A percentile compares a stretch with the other conserved stretches of the same genome.
Evolutionary conservation across 2,888 invertebrate genomes (phyloP).

Genomic region (Cotesia congregata): DNA sequence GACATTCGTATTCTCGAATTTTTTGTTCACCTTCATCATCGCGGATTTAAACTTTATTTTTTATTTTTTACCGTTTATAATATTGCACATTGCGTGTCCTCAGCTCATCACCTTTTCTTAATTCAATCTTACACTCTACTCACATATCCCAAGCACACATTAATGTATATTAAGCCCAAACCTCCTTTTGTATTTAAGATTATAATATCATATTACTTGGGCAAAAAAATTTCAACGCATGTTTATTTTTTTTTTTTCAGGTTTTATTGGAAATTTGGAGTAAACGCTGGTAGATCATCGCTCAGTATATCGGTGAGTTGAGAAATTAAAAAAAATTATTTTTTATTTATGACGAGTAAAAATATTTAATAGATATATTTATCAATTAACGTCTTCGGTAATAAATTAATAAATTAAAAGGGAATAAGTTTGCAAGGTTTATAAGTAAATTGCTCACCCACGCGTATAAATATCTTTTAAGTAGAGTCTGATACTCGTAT

Average conservation of each 20-base stretch:
- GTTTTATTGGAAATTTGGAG: not conserved
- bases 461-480: conserved; percentile 4
- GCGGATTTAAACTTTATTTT: conserved; percentile 10
- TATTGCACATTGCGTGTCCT: conserved; percentile 31
- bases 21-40: conserved; percentile 5
- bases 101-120: conserved; percentile 34
- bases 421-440: conserved; percentile 11
- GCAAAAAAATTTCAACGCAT: conserved; percentile 19
- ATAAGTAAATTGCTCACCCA: conserved; percentile 31
- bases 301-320: not conserved
- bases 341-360: not conserved
- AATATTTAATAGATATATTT: not conserved
- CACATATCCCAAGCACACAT: conserved; percentile 20
- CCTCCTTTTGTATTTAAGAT: conserved; percentile 11
- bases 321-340: not conserved
- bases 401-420: not conserved
- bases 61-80: conserved; percentile 29
- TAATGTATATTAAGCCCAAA: conserved; percentile 26
- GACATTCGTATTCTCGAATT: conserved; percentile 28
- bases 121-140: conserved; percentile 30
- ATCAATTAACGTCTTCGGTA: not conserved
- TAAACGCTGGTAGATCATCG: not conserved
- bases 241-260: conserved; percentile 14
- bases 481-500: too few species aligned
- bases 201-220: conserved; percentile 30